Evolutionary conservation across 2,888 invertebrate genomes (phyloP), one percentile per base, ranked within the genome.

Genomic region (Julus scanicus): DNA sequence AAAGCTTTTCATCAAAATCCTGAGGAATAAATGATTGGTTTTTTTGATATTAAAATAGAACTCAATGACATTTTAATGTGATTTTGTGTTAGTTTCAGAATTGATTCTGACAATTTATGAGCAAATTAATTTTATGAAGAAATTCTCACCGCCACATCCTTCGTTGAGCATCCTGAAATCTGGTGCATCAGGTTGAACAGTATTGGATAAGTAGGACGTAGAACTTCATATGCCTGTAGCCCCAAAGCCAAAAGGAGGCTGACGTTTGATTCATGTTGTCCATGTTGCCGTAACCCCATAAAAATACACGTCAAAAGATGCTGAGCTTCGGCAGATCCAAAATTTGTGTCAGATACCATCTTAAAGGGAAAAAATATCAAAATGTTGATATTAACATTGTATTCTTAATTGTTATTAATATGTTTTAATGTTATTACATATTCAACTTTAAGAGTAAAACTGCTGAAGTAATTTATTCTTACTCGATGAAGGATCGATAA

Each of bases 211-310:
- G 94, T 93, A 0, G 96, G 96, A 89, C 97, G 94, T 71, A 97
- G 93, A 89, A 95, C 93, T 92, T 98, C 97, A 92, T 98, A 98
- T 87, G 96, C 95, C 93, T 96, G 96, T 1, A 97, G 95, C 5
- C 96, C 97, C 44, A 97, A 93, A 6, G 95, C 95, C 6, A 97
- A 94, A 84, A 97, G 92, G 0, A 95, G 94, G 17, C 97, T 96
- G 92, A 96, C 97, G 93, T 96, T 96, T 15, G 96, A 95, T 91
- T 98, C 98, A 92, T 98, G 97, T 91, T 97, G 96, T 0, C 98
- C 98, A 91, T 98, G 97, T 89, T 95, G 93, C 90, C 97, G 95
- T 89, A 98, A 93, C 86, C 97, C 97, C 90, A 95, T 95, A 89
- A 97, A 93, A 90, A 97, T 95, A 1, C 96, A 95, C 0, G 95